Conservation (phyloP, 2,888 invertebrate species). For the Alentia gelatinosa region DNA sequence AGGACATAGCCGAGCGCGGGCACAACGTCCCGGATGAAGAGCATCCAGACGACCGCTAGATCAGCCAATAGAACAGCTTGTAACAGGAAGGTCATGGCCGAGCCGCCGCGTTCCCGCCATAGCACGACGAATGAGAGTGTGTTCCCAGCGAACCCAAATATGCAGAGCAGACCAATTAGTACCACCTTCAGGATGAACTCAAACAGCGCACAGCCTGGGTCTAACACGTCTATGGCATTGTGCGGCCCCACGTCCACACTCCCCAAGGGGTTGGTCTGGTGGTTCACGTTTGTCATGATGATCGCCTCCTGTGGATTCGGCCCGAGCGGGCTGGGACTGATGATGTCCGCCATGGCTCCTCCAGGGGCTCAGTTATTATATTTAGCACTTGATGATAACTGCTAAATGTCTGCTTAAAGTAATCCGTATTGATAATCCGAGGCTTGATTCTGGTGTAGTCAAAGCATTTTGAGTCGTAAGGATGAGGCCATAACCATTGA, state of each 20-base stretch:
- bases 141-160: slow-evolving; percentile 59
- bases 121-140: slow-evolving; percentile 57
- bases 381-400: no score
- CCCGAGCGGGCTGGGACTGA: background rate
- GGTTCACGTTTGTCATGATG: slow-evolving; percentile 16
- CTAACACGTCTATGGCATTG: background rate
- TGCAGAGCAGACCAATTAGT: slow-evolving; percentile 59
- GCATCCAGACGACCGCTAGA: slow-evolving; percentile 60
- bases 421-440: no score
- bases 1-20: slow-evolving; percentile 59
- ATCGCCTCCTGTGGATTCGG: background rate
- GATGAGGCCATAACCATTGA: no score
- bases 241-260: background rate
- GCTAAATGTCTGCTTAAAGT: no score
- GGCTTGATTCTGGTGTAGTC: no score
- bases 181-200: slow-evolving; percentile 56
- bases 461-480: no score
- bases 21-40: slow-evolving; percentile 61
- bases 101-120: slow-evolving; percentile 55
- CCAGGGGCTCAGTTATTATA: no score
- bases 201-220: slow-evolving; percentile 57
- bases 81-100: slow-evolving; percentile 58
- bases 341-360: background rate
- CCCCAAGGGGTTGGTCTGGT: slow-evolving; percentile 19
- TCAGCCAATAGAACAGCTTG: slow-evolving; percentile 59